Evolutionary conservation across 2,888 invertebrate genomes (phyloP), one percentile per base, ranked within the genome.

Genomic region (Charanyca ferruginea): DNA sequence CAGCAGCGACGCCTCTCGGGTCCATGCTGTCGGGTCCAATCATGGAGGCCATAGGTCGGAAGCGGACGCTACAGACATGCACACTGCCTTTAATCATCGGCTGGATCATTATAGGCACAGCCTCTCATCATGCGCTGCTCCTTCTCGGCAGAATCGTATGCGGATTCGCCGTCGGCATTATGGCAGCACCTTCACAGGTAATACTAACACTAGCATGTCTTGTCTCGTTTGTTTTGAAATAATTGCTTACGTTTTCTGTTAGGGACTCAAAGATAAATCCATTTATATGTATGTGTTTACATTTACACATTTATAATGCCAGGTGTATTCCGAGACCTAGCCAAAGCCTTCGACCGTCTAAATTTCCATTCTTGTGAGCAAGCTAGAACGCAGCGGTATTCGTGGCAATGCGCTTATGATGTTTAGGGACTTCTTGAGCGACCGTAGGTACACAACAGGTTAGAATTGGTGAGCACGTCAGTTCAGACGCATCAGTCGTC

Each of bases 141-240:
- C 91, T 98, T 45, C 88, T 96, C 0, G 98, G 97, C 3, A 95
- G 98, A 79, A 90, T 97, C 23, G 91, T 97, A 9, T 97, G 97
- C 71, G 98, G 98, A 28, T 96, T 97, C 76, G 97, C 97, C 0
- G 97, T 97, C 0, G 98, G 98, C 66, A 93, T 97, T 66, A 96
- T 97, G 85, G 97, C 97, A 1, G 97, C 97, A 54, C 97, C 98
- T 4, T 97, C 97, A 47, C 98, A 98, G 96, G 98, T 97, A 91
- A 80, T 18, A 20, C 18, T 25, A 38, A 42, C n/a, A 32, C 13
- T 16, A 2, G 18, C 11, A 28, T 18, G n/a, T 61, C 3, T 25
- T 5, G 8, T 47, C 3, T 32, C 8, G 9, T 51, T 25, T 11
- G 11, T 45, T 59, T 51, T 49, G 9, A 28, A 51, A 65, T 52